Conservation (phyloP, 1,140 invertebrate species). For the Archivesica marissinica region DNA sequence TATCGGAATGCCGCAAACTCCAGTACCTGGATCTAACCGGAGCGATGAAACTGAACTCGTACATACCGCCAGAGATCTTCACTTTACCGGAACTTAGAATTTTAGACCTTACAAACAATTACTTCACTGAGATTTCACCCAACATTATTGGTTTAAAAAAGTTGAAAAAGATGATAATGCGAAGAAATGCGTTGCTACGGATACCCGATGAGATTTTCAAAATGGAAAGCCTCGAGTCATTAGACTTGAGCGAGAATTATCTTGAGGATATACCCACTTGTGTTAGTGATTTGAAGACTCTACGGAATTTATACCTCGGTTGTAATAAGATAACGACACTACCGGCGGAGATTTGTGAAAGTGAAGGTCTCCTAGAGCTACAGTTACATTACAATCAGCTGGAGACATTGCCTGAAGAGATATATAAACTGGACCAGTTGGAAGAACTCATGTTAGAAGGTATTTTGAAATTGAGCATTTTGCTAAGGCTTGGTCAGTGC, state of each 20-base stretch:
- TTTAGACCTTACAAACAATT: slow-evolving; percentile 80
- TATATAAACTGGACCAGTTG: slow-evolving; percentile 74
- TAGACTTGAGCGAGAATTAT: slow-evolving; percentile 81
- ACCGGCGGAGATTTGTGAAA: slow-evolving; percentile 76
- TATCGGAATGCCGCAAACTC: slow-evolving; percentile 73
- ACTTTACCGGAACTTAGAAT: slow-evolving; percentile 72
- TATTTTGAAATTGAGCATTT: too few relatives aligned
- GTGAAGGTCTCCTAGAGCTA: slow-evolving; percentile 69
- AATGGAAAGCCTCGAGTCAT: slow-evolving; percentile 74
- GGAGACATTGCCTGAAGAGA: slow-evolving; percentile 70
- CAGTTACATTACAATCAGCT: slow-evolving; percentile 74
- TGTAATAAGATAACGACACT: slow-evolving; percentile 75
- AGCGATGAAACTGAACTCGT: slow-evolving; percentile 76
- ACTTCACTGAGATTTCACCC: slow-evolving; percentile 78
- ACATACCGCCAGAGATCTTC: slow-evolving; percentile 76
- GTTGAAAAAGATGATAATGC: slow-evolving; percentile 74
- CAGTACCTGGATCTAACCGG: slow-evolving; percentile 76
- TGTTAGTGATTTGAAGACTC: slow-evolving; percentile 71
- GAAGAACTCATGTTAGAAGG: slow-evolving; percentile 73
- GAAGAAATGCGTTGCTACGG: slow-evolving; percentile 78
- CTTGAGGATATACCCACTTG: slow-evolving; percentile 74
- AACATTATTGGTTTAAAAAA: slow-evolving; percentile 75
- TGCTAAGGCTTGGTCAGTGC: too few relatives aligned
- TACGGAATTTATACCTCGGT: slow-evolving; percentile 72
- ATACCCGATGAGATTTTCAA: slow-evolving; percentile 78